Base-by-base conservation (phyloP, 2,113 vertebrate genomes). In the Trichomycterus rosablanca region DNA sequence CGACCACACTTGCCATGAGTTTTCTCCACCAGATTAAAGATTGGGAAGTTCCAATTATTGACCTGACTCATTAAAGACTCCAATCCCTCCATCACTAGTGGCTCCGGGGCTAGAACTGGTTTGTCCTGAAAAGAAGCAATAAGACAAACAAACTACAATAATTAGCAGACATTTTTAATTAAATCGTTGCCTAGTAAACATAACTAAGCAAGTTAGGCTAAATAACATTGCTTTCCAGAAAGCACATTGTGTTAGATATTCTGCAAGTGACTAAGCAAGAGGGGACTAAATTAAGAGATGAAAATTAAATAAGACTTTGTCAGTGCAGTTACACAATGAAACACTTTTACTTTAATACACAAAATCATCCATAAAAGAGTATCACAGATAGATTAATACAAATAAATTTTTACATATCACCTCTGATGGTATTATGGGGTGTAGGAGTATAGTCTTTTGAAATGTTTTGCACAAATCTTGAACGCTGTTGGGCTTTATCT, bases 1-100 rank as follows among this genome's bases (percentile, higher is more conserved):
- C 91, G 83, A 32, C 96, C 94, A 40, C 91, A 89, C 80, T 91
- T 93, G 68, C 87, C 92, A 40, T 89, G 88, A 1, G 93, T 99
- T 77, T 88, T 93, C 83, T 97, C 94, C 86, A 96, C 88, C 84
- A 98, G 81, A 75, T 80, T 89, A 77, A 99, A 99, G 81, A 99
- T 93, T 14, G 96, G 96, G 72, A 99, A 99, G 84, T 99, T 99
- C 96, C 96, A 99, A 58, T 86, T 96, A 83, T 94, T 96, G 59
- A 99, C 78, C 66, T 97, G 91, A 64, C 87, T 86, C 90, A 97
- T 93, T 57, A 95, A 62, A 2, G 88, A 82, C 66, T 97, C 94
- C 73, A 98, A 74, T 59, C 88, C 92, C 66, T 93, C 90, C 91
- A 98, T 97, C 72, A 99, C 59, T 70, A 98, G 78, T 3, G 94